Evolutionary conservation across 2,113 vertebrate species (phyloP).

Genomic region (Psophia crepitans): DNA sequence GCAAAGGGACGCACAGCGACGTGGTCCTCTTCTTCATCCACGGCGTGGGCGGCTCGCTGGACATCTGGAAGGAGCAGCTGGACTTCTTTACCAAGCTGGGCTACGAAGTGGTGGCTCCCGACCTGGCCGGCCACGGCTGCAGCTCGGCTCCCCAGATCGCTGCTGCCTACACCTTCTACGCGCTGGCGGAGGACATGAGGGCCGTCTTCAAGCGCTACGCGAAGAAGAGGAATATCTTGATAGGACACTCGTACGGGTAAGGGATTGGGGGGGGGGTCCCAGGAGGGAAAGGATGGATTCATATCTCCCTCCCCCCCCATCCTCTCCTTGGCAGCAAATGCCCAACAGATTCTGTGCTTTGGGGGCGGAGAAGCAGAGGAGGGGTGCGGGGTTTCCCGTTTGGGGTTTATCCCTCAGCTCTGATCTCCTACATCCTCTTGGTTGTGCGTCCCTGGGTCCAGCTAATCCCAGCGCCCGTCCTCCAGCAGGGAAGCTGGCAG

Average conservation of each 20-base stretch:
- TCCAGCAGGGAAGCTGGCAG: neutral
- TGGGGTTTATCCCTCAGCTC: neutral
- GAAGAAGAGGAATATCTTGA: constrained; percentile 88
- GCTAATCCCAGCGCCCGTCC: neutral
- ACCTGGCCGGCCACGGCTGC: constrained; percentile 88
- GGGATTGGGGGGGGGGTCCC: neutral
- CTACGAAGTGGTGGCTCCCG: constrained; percentile 92
- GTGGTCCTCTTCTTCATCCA: constrained; percentile 96
- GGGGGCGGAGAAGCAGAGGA: neutral
- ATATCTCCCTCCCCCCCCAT: rapidly evolving
- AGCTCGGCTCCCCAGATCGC: constrained; percentile 88
- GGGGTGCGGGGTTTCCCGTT: neutral
- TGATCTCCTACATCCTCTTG: neutral
- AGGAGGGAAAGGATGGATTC: neutral
- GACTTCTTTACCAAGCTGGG: constrained; percentile 90
- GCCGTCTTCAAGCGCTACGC: constrained; percentile 90
- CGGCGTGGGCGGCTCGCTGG: constrained; percentile 90
- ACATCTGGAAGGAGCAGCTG: constrained; percentile 95
- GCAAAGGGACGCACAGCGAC: constrained; percentile 86
- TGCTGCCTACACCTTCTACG: constrained; percentile 94
- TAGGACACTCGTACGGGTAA: constrained; percentile 95
- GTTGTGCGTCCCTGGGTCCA: neutral
- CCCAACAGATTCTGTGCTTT: rapidly evolving
- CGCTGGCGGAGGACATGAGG: constrained; percentile 91
- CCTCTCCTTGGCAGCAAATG: neutral